phyloP scores from a whole-genome alignment of 1,140 invertebrate species.

The Thaumetopoea pityocampa region DNA sequence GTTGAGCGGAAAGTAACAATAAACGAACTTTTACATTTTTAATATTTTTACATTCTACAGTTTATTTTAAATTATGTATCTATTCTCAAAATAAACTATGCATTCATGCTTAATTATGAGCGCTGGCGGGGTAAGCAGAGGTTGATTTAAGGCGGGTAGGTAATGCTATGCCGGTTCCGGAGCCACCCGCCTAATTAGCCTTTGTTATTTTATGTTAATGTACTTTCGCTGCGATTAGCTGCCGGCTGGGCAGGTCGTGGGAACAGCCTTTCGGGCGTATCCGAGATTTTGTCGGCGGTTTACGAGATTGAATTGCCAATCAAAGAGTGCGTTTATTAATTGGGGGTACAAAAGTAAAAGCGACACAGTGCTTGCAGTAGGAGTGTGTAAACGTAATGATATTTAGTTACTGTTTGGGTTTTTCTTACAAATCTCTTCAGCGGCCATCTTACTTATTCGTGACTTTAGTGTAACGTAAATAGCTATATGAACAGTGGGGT shows the following conservation, averaged over 20 bases:
- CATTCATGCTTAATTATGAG: constrained; percentile 17
- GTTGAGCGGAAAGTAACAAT: no score
- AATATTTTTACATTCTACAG: constrained; percentile 9
- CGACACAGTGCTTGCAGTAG: no score
- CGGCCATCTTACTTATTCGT: no score
- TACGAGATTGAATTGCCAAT: no score
- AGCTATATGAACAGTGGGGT: no score
- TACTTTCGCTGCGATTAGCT: constrained; percentile 29
- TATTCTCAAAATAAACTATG: constrained; percentile 15
- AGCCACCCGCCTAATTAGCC: constrained; percentile 47
- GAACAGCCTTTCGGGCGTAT: constrained; percentile 7
- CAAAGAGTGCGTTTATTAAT: no score
- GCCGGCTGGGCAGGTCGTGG: constrained; percentile 6
- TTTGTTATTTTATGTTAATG: constrained; percentile 71
- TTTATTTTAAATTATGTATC: constrained; percentile 1
- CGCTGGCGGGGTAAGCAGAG: constrained; percentile 8
- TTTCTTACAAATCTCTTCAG: no score
- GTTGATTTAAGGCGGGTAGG: constrained; percentile 19
- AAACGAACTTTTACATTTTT: constrained; percentile 1
- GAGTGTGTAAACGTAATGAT: no score
- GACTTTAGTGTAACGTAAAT: no score
- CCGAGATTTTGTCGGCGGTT: constrained; percentile 9
- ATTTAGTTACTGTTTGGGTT: no score
- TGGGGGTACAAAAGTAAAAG: no score
- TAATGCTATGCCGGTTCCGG: constrained; percentile 44